Base-by-base conservation (phyloP, 2,113 vertebrate species). In the Dasyurus viverrinus region DNA sequence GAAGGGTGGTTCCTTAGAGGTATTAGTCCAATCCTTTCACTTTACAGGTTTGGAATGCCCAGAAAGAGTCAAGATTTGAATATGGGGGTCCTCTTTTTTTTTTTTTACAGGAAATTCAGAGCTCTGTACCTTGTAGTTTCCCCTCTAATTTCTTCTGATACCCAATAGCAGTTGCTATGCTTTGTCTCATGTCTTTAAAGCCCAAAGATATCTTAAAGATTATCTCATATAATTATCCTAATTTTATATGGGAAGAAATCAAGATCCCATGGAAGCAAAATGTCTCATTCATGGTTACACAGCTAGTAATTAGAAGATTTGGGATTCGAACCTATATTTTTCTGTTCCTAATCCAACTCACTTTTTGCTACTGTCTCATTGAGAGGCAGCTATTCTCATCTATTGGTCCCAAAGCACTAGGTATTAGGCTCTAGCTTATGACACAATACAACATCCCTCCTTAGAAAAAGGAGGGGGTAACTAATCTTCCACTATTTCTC, bases 401-500 rank as follows among this genome's bases (percentile, higher is more conserved):
- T 90, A 90, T 92, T 26, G 57, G 54, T 52, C 55, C 92, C 68
- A 91, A n/a, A 47, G 0, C 0, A 54, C 30, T 53, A 23, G 53
- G 84, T 68, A 89, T 90, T 90, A 55, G 68, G n/a, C 48, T 55
- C 46, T 36, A 46, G 42, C 84, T 94, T 92, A 89, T 55, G 57
- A 55, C 52, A 60, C 93, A 93, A 95, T 52, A 95, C 93, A 54
- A 53, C 36, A 92, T 55, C 90, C 90, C 14, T 54, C 42, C 5
- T 89, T 53, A 60, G 54, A 46, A 48, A 84, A 84, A 92, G 92
- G 89, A 47, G 26, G 92, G 68, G 57, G 93, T 50, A 47, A 57
- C 90, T 96, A 25, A 90, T 96, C 91, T 91, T 95, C 2, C 90
- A 6, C 68, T 89, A 96, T 93, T 52, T 95, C 97, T 96, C 76